phyloP scores from a whole-genome alignment of 2,888 invertebrate genomes.

The Muschampia plurimacula region DNA sequence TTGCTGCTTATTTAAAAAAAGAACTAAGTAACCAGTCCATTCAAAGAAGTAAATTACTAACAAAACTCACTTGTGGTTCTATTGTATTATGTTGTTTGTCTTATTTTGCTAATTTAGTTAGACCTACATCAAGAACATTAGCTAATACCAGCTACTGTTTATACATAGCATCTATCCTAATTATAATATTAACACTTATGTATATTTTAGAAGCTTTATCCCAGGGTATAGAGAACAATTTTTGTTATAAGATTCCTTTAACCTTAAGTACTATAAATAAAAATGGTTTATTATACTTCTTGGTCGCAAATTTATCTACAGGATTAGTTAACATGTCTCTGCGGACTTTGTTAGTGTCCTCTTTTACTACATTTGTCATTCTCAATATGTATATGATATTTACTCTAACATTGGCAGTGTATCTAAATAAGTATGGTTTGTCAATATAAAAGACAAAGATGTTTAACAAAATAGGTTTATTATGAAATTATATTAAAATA shows the following conservation, averaged over 20 bases:
- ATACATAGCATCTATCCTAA: conserved; percentile 90
- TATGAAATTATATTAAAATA: conserved; percentile 9
- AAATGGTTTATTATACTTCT: conserved; percentile 94
- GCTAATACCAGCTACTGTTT: conserved; percentile 93
- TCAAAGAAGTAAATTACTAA: conserved; percentile 50
- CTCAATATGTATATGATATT: conserved; percentile 86
- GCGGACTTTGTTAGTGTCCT: conserved; percentile 84
- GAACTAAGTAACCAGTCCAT: conserved; percentile 71
- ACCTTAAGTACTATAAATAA: conserved; percentile 90
- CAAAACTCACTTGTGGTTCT: conserved; percentile 52
- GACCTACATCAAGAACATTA: conserved; percentile 91
- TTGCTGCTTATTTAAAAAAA: conserved; percentile 88
- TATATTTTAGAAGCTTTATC: conserved; percentile 84
- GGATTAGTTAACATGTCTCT: conserved; percentile 92
- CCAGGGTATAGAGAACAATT: conserved; percentile 54
- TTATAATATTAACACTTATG: conserved; percentile 82
- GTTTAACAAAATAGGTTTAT: background rate
- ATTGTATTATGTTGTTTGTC: conserved; percentile 73
- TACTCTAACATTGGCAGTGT: conserved; percentile 57
- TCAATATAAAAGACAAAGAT: conserved; percentile 64
- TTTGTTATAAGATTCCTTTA: conserved; percentile 71
- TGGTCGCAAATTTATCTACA: conserved; percentile 93
- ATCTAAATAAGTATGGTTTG: conserved; percentile 72
- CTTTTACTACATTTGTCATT: conserved; percentile 76
- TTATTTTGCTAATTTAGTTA: conserved; percentile 75